A percentile compares a stretch with the other conserved stretches of the same genome.
These are phyloP conservation scores for Spongilla lacustris DNA, from an alignment of 37 sponge, comb jelly and placozoan genomes.

Conservation along the genomic window DNA sequence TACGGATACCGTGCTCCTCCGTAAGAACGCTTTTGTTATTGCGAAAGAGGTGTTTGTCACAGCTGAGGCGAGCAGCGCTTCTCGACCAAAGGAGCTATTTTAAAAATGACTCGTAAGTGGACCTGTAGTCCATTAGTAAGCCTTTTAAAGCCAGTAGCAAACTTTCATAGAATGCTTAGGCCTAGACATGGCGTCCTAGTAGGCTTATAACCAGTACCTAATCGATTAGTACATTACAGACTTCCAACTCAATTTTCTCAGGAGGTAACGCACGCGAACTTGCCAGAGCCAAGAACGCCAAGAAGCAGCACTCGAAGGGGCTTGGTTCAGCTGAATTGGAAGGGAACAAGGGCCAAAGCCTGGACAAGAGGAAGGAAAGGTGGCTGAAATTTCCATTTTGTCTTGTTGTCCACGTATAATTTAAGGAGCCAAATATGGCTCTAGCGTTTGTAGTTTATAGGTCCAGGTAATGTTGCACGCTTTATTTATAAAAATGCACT, in stretches of 20 bases:
- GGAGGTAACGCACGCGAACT: constrained; percentile 87
- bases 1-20: background rate
- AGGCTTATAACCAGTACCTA: too few species aligned
- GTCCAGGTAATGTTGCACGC: background rate
- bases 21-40: background rate
- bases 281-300: constrained; percentile 85
- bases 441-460: background rate
- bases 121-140: background rate
- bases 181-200: too few species aligned
- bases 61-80: background rate
- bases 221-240: too few species aligned
- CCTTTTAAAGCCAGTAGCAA: background rate
- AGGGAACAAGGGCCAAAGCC: constrained; percentile 67
- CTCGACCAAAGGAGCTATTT: background rate
- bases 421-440: too few species aligned
- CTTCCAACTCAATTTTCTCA: background rate
- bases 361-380: constrained; percentile 74
- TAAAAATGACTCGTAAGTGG: background rate
- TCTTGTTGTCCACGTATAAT: background rate
- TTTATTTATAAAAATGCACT: background rate
- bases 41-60: background rate
- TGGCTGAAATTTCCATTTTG: background rate
- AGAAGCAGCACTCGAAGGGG: constrained; percentile 65
- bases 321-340: constrained; percentile 25
- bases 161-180: too few species aligned